Base-by-base conservation (phyloP, 2,888 invertebrate species). In the Brenthis daphne region DNA sequence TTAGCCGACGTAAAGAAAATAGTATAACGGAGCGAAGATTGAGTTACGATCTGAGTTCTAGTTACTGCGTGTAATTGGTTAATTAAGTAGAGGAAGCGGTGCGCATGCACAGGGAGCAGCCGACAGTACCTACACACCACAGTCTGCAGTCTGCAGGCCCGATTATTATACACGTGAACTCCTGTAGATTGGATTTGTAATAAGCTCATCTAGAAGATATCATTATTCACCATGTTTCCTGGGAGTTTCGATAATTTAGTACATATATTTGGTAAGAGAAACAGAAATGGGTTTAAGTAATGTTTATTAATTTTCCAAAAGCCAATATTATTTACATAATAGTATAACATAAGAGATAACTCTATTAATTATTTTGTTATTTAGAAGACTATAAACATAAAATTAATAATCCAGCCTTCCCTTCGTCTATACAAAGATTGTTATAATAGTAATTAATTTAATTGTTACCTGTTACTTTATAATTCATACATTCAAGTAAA, bases 61-160 rank as follows among this genome's bases (percentile, higher is more conserved):
- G 68, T 68, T 50, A 57, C 57, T 43, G 63, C 47, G 64, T 63
- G 68, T 68, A 71, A 68, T 68, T 71, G 68, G 71, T 71, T 68
- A 71, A 71, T 71, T 71, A 71, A 68, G 57, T 65, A 54, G 54
- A 70, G 70, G 70, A 70, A 70, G 70, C 68, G 70, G 53, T 29
- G 57, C 68, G 53, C 53, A 64, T 29, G 63, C 57, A 64, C 57
- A 48, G 57, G 43, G 63, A 65, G 56, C 53, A 60, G 51, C 64
- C 4, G 60, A 48, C 14, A 56, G 57, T 13, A 60, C 65, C 56
- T 33, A 51, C 20, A 20, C 20, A 20, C 20, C 20, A 20, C 20
- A 20, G 20, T 20, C 57, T 48, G 37, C 67, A 8, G 24, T 50
- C 12, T 48, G 57, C 29, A 24, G 29, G 43, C 43, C 24, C 56